A percentile compares a stretch with the other conserved stretches of the same genome.
phyloP scores from a whole-genome alignment of 2,888 invertebrate genomes.

The Dryomyza anilis region DNA sequence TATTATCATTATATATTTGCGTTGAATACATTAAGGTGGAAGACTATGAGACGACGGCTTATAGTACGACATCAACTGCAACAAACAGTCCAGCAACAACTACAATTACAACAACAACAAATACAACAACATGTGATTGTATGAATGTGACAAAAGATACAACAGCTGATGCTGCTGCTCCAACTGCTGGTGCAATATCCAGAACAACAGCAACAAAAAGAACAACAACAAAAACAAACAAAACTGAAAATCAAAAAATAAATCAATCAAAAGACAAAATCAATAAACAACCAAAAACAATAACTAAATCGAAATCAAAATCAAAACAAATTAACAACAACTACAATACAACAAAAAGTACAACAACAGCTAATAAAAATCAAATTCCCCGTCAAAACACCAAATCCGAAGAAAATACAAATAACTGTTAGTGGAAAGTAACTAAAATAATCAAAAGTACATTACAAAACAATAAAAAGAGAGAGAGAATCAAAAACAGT shows the following conservation, averaged over 20 bases:
- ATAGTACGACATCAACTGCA: slow-evolving; percentile 1
- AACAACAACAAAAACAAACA: slow-evolving; percentile 28
- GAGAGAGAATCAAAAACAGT: slow-evolving; percentile 28
- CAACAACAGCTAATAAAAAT: background rate
- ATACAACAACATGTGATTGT: slow-evolving; percentile 15
- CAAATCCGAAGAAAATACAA: background rate
- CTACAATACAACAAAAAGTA: background rate
- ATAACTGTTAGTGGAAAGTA: slow-evolving; percentile 22
- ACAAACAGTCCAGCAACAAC: background rate
- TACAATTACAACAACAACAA: slow-evolving; percentile 14
- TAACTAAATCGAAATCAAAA: slow-evolving; percentile 24
- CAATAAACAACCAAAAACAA: slow-evolving; percentile 24
- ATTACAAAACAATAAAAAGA: no score
- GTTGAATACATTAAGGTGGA: slow-evolving; percentile 6
- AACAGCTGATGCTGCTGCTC: background rate
- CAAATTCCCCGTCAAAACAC: background rate
- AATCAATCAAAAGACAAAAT: slow-evolving; percentile 22
- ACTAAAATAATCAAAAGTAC: background rate
- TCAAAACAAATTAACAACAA: background rate
- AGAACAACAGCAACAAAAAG: slow-evolving; percentile 13
- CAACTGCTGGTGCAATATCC: slow-evolving; percentile 20
- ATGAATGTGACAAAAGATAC: slow-evolving; percentile 18
- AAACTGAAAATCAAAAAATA: slow-evolving; percentile 22
- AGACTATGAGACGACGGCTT: slow-evolving; percentile 15
- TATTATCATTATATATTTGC: background rate